phyloP scores from a whole-genome alignment of 2,888 invertebrate species.

The Arctia plantaginis region DNA sequence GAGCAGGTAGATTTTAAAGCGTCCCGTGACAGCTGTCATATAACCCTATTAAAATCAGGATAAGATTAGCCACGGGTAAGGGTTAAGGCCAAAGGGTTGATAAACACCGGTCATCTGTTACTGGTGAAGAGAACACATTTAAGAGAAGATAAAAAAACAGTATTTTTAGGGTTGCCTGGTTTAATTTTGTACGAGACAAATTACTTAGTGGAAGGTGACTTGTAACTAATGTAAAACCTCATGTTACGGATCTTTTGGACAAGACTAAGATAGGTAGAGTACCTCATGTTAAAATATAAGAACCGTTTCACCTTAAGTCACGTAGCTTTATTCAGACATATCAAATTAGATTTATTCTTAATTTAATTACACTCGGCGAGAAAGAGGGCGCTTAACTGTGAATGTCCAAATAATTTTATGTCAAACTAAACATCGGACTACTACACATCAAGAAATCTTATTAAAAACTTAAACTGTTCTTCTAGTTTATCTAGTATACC shows the following conservation, averaged over 20 bases:
- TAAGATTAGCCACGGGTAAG: constrained; percentile 51
- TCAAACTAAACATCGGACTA: not conserved
- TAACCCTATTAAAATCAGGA: constrained; percentile 49
- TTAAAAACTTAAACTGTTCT: not conserved
- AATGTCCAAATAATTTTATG: not conserved
- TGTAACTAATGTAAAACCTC: not conserved
- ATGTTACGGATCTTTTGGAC: not conserved
- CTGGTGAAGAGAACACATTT: constrained; percentile 30
- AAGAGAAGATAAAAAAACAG: constrained; percentile 17
- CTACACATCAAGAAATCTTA: not conserved
- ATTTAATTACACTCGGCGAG: not conserved
- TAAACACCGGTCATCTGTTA: constrained; percentile 52
- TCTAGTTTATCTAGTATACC: not conserved
- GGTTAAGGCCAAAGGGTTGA: constrained; percentile 46
- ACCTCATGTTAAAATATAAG: not conserved
- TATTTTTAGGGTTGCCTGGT: not conserved
- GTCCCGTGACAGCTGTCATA: constrained; percentile 51
- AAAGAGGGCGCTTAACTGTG: not conserved
- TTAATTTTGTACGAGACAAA: not conserved
- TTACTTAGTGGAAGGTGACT: not conserved
- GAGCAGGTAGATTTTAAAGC: constrained; percentile 28
- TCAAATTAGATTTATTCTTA: not conserved
- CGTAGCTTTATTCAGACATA: not conserved
- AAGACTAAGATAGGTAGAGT: not conserved
- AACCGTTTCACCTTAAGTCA: not conserved